Percentiles rank a stretch among this genome's conserved stretches.
These are phyloP conservation scores for Oncorhynchus tshawytscha DNA, from an alignment of 2,113 vertebrate genomes.

Conservation along the genomic window DNA sequence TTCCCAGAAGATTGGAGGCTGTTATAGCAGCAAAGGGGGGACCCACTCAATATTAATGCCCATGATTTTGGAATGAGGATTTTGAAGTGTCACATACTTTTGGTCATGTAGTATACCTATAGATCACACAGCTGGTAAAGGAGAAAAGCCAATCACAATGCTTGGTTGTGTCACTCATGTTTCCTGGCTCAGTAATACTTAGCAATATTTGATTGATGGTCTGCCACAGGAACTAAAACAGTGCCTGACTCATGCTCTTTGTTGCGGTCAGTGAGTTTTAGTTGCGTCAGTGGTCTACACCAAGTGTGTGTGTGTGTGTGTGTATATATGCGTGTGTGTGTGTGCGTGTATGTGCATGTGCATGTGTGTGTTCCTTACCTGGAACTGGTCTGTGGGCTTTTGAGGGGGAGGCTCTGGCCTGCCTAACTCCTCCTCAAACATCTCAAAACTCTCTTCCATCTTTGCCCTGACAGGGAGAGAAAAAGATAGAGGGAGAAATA, in stretches of 20 bases:
- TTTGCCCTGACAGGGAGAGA: constrained; percentile 21
- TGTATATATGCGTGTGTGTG: too few relatives aligned
- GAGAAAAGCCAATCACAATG: not conserved
- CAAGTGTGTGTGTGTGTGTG: not conserved
- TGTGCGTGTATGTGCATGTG: not conserved
- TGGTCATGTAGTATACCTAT: too few relatives aligned
- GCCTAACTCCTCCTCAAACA: constrained; percentile 74
- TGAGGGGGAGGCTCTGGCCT: constrained; percentile 57
- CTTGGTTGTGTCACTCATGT: not conserved
- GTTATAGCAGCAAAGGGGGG: too few relatives aligned
- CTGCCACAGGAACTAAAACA: not conserved
- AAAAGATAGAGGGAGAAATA: not conserved
- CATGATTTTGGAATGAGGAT: too few relatives aligned
- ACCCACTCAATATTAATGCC: too few relatives aligned
- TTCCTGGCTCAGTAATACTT: not conserved
- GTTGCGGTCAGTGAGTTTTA: not conserved
- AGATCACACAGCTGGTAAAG: too few relatives aligned
- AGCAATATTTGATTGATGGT: not conserved
- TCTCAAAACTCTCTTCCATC: constrained; percentile 79
- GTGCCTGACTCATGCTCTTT: not conserved
- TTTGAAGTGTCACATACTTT: too few relatives aligned
- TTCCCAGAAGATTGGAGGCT: too few relatives aligned
- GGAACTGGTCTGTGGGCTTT: constrained; percentile 67
- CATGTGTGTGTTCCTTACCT: not conserved
- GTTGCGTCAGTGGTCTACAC: not conserved